phyloP scores from a whole-genome alignment of 2,113 vertebrate species.

The Dermatemys mawii region DNA sequence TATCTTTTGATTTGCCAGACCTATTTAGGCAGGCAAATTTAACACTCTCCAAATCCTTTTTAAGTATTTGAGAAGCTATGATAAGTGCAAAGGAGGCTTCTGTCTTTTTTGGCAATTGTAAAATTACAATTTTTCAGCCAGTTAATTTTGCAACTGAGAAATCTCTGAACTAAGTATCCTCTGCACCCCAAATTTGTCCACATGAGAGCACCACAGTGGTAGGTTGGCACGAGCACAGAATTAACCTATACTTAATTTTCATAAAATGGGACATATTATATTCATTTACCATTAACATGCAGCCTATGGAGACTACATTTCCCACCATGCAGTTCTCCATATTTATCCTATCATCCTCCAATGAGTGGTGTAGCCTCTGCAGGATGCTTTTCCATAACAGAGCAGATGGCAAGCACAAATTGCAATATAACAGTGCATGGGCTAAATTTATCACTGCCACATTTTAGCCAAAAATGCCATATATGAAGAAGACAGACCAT shows the following conservation, averaged over 20 bases:
- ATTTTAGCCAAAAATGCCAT: background rate
- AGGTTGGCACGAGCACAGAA: background rate
- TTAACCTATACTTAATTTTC: background rate
- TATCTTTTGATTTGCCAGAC: background rate
- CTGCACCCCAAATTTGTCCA: background rate
- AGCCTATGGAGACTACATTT: background rate
- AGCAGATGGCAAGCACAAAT: background rate
- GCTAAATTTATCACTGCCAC: background rate
- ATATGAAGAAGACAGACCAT: background rate
- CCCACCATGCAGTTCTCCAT: background rate
- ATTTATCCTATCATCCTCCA: background rate
- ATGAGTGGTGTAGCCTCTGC: background rate
- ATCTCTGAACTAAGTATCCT: background rate
- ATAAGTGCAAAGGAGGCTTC: background rate
- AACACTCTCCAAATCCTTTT: constrained; percentile 3
- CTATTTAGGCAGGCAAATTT: background rate
- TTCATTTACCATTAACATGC: background rate
- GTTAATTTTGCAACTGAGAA: background rate
- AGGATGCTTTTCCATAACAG: background rate
- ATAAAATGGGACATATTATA: background rate
- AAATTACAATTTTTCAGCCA: background rate
- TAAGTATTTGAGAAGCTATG: background rate
- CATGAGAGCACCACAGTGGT: background rate
- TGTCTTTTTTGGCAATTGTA: background rate
- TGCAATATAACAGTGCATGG: background rate